Evolutionary conservation across 1,140 invertebrate species (phyloP), one percentile per base, ranked within the genome.

Genomic region (Megalonaias nervosa): DNA sequence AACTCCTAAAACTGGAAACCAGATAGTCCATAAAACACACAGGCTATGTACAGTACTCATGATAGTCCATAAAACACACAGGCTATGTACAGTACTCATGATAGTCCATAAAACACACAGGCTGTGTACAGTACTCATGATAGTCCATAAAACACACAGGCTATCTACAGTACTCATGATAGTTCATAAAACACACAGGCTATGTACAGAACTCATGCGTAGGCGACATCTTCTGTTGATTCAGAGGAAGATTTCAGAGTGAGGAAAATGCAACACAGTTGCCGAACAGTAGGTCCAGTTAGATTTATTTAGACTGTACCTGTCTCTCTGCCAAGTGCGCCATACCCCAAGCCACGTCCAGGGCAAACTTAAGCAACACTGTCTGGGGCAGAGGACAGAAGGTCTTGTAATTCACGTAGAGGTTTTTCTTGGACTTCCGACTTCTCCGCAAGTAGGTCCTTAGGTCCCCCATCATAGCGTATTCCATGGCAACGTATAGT

Each of bases 401-500:
- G 11, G 71, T 75, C 56, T 81, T 82, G 2, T 79, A 77, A 77
- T 89, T 89, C 31, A 79, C 79, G 78, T 87, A 89, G 48, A 85
- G 74, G 71, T 86, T 86, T 16, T 84, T 76, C 64, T 83, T 86
- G 15, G 81, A 69, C 66, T 85, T 85, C 21, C 87, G 81, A 69
- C 83, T 82, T 62, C 84, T 84, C 13, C 88, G 81, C 19, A 89
- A 79, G 71, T 87, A 88, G 11, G 85, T 84, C 19, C 87, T 64
- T 66, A 89, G 75, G 81, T 89, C 87, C 1, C 88, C 88, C 72
- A 86, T 83, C 31, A 79, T 81, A 68, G 83, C 85, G 61, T 85
- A 89, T 75, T 89, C 88, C 86, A 89, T 86, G 4, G 87, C 87
- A 48, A 89, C 85, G 72, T 87, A 87, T 81, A 88, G 81, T 19